Evolutionary conservation across 2,113 vertebrate genomes (phyloP), one percentile per base, ranked within the genome.

Genomic region (Benthochromis sp.): DNA sequence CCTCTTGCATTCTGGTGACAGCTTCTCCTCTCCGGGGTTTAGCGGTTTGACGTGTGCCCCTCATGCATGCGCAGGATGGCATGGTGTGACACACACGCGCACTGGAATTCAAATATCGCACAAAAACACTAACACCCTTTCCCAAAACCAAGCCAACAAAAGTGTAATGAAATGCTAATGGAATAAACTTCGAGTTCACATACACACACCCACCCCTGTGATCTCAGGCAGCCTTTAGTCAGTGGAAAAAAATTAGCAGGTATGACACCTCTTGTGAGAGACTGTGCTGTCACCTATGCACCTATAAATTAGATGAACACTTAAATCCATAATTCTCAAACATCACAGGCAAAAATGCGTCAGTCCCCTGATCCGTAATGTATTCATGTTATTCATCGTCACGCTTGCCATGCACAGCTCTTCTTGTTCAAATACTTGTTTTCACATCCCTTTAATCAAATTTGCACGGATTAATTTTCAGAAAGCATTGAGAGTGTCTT

Each of bases 381-480:
- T 83, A 81, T 93, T 94, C 84, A 88, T 88, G 61, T 79, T 88
- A 91, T 93, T 93, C 87, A 90, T 89, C 82, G 88, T 85, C 79
- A 84, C 79, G 57, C 91, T 85, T 87, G 84, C 85, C 76, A 57
- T 61, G 50, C 81, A 85, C 90, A 86, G 73, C 40, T 50, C 81
- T 24, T 83, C 81, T 84, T 87, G 82, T 83, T 89, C 76, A 88
- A 94, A 92, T 92, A 85, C 91, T 89, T 92, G 29, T 81, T 90
- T 89, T 91, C 83, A 88, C 80, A 86, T 88, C 81, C 81, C 86
- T 91, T 91, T 92, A 87, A 94, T 93, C 87, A 92, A 92, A 88
- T 93, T 91, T 92, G 84, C 90, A 92, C 86, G 83, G 89, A 92
- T 78, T 92, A 81, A 92, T 92, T 90, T 89, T 27, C 83, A 43